These are phyloP conservation scores for Drosophila watanabei DNA, from an alignment of 1,140 invertebrate genomes.

Conservation along the genomic window DNA sequence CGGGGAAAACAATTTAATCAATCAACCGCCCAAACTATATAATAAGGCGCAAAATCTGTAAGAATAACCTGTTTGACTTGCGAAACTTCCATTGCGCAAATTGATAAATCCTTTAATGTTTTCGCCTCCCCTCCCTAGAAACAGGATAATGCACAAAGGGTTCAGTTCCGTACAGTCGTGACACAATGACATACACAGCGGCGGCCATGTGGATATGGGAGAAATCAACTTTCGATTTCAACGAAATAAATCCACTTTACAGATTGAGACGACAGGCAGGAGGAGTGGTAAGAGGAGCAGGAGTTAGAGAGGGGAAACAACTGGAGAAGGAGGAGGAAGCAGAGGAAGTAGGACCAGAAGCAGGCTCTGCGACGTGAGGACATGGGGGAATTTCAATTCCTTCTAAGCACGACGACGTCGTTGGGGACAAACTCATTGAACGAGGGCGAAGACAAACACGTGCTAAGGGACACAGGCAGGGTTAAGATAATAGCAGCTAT, in stretches of 20 bases:
- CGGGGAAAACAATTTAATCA: conserved; percentile 64
- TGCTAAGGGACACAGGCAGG: conserved; percentile 20
- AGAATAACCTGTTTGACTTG: conserved; percentile 34
- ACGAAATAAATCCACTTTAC: conserved; percentile 80
- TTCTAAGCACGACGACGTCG: conserved; percentile 58
- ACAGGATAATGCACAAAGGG: conserved; percentile 30
- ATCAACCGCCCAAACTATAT: conserved; percentile 55
- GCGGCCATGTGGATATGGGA: conserved; percentile 2
- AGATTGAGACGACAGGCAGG: conserved; percentile 60
- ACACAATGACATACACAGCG: conserved; percentile 33
- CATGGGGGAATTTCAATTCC: conserved; percentile 73
- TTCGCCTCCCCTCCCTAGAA: conserved; percentile 5
- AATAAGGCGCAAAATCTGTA: conserved; percentile 58
- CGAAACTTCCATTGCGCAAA: conserved; percentile 65
- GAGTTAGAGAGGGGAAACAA: not conserved
- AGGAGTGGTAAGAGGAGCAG: not conserved
- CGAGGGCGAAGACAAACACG: conserved; percentile 62
- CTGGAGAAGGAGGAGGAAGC: not conserved
- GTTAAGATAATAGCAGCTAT: not conserved
- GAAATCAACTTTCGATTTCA: conserved; percentile 80
- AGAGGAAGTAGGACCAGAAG: not conserved
- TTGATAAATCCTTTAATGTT: conserved; percentile 82
- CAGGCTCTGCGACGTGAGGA: conserved; percentile 11
- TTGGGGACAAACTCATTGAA: conserved; percentile 71
- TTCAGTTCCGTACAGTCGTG: conserved; percentile 5